These are phyloP conservation scores for Euzetes globulus DNA, from an alignment of 2,888 invertebrate genomes.

Conservation along the genomic window DNA sequence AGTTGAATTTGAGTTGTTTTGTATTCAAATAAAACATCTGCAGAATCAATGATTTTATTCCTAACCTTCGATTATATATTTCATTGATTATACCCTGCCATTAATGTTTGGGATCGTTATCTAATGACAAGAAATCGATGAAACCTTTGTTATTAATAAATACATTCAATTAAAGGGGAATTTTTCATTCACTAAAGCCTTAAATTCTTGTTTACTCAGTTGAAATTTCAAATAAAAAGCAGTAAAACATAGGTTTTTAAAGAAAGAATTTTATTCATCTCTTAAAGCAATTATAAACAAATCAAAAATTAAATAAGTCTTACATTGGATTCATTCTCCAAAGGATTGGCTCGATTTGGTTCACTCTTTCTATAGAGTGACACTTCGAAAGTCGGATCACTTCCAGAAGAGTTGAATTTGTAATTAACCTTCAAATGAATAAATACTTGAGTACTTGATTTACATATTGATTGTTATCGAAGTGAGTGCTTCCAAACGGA, in stretches of 20 bases:
- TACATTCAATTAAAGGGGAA: no score
- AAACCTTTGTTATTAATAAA: no score
- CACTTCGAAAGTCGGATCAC: constrained; percentile 34
- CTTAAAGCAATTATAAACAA: no score
- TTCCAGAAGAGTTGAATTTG: constrained; percentile 34
- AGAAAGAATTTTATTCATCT: neutral
- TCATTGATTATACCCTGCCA: no score
- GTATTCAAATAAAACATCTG: neutral
- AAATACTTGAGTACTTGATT: neutral
- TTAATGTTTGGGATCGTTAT: no score
- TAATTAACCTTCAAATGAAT: constrained; percentile 32
- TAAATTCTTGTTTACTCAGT: no score
- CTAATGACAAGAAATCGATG: no score
- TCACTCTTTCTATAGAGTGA: constrained; percentile 32
- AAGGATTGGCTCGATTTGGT: constrained; percentile 1
- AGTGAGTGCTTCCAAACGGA: no score
- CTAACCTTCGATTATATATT: neutral
- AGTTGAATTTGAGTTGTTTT: neutral
- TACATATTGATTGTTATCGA: no score
- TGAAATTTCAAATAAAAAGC: no score
- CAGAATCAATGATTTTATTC: neutral
- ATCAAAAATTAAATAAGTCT: neutral
- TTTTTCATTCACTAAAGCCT: no score
- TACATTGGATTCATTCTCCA: neutral
- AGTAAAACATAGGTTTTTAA: neutral